phyloP scores from a whole-genome alignment of 2,113 vertebrate species.

The Xenus cinereus region DNA sequence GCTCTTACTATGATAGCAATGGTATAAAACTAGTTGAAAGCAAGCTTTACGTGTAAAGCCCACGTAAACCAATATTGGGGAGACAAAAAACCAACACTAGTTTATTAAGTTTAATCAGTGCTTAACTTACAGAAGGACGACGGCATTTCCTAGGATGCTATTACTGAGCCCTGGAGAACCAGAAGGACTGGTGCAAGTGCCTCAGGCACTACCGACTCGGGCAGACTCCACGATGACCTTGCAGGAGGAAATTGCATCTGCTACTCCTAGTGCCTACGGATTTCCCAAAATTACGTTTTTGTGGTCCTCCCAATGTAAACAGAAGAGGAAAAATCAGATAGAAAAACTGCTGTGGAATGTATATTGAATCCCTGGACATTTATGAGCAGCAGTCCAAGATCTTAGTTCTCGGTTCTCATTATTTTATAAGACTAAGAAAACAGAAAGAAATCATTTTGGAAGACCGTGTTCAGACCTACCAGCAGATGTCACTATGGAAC shows the following conservation, averaged over 20 bases:
- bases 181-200: not conserved
- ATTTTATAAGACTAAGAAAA: not conserved
- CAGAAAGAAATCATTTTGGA: not conserved
- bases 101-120: not conserved
- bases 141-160: not conserved
- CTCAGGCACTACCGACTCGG: not conserved
- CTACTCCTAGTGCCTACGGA: not conserved
- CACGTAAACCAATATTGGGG: not conserved
- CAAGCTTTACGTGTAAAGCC: not conserved
- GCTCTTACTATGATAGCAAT: not conserved
- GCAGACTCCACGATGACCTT: not conserved
- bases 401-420: not conserved
- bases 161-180: not conserved
- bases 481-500: slow-evolving; percentile 47
- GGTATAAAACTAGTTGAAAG: not conserved
- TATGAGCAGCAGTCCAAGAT: not conserved
- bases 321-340: not conserved
- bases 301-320: not conserved
- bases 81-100: not conserved
- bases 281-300: not conserved
- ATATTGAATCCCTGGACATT: not conserved
- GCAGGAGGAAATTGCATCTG: not conserved
- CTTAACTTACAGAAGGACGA: not conserved
- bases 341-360: not conserved
- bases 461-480: not conserved